Evolutionary conservation across 2,797 vertebrate genomes (phyloP).

Genomic region (Eupleurogrammus muticus): DNA sequence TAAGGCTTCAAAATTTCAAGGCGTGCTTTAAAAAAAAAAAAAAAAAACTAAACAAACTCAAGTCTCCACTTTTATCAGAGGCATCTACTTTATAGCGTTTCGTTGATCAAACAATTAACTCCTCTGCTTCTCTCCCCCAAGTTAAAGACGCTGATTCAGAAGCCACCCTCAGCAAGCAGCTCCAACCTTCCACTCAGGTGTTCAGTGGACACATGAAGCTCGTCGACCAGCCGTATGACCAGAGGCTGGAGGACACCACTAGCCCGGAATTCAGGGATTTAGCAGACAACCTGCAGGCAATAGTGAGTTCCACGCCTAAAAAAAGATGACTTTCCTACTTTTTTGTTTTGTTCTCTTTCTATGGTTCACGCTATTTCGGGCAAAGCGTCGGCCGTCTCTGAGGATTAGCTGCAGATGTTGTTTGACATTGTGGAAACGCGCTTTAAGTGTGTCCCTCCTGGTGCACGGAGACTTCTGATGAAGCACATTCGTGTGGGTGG

Average conservation of each 20-base stretch:
- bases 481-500: constrained; percentile 61
- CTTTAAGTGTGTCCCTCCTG: constrained; percentile 47
- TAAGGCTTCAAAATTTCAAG: constrained; percentile 50
- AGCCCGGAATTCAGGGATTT: constrained; percentile 66
- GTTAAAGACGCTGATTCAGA: constrained; percentile 60
- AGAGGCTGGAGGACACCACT: constrained; percentile 68
- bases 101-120: constrained; percentile 46
- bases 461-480: constrained; percentile 47
- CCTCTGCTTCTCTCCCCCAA: constrained; percentile 49
- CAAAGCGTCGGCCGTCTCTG: constrained; percentile 11
- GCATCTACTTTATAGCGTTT: constrained; percentile 40
- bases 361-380: constrained; percentile 27
- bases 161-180: background rate
- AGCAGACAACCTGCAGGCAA: constrained; percentile 63
- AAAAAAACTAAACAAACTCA: too few species aligned
- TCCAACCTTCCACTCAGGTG: constrained; percentile 36
- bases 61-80: constrained; percentile 50
- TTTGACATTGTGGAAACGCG: constrained; percentile 38
- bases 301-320: constrained; percentile 73
- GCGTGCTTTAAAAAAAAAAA: constrained; percentile 32
- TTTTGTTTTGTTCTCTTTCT: constrained; percentile 22
- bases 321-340: background rate
- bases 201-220: constrained; percentile 83
- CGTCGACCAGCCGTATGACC: constrained; percentile 49
- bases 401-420: constrained; percentile 37